These are phyloP conservation scores for Podilymbus podiceps DNA, from an alignment of 2,113 vertebrate genomes.

Conservation along the genomic window DNA sequence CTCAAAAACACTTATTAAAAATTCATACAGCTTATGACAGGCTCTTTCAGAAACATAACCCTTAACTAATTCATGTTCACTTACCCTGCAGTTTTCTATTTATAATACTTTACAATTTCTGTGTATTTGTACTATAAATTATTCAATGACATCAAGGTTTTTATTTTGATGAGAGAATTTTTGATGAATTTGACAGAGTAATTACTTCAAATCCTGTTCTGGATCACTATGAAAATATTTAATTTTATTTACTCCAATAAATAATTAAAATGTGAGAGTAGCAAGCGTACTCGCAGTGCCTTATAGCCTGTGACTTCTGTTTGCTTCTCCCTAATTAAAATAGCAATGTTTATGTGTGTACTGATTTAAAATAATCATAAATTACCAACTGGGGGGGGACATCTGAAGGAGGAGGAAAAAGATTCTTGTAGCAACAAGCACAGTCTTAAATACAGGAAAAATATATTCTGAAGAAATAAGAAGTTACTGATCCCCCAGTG, in stretches of 20 bases:
- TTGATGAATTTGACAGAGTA: constrained; percentile 87
- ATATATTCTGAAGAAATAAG: neutral
- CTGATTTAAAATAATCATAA: constrained; percentile 73
- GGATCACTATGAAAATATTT: constrained; percentile 83
- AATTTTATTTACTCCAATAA: constrained; percentile 86
- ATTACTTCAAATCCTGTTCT: constrained; percentile 84
- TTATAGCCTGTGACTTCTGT: constrained; percentile 75
- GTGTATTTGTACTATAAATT: constrained; percentile 85
- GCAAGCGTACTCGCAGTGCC: constrained; percentile 66
- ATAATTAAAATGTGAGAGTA: constrained; percentile 80
- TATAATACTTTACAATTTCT: constrained; percentile 82
- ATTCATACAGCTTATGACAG: constrained; percentile 81
- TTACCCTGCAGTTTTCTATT: constrained; percentile 83
- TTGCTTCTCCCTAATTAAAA: constrained; percentile 84
- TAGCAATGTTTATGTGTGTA: constrained; percentile 70
- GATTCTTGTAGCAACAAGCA: neutral
- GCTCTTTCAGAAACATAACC: constrained; percentile 79
- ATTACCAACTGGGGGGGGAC: constrained; percentile 52
- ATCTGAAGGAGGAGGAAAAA: constrained; percentile 18
- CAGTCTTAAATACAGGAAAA: neutral
- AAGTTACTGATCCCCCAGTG: neutral
- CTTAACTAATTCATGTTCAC: constrained; percentile 84
- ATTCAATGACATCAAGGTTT: constrained; percentile 83
- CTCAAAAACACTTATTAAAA: constrained; percentile 83
- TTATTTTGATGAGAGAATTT: constrained; percentile 86